Conservation (phyloP, 2,797 vertebrate species). For the Leptatherina wallacei region DNA sequence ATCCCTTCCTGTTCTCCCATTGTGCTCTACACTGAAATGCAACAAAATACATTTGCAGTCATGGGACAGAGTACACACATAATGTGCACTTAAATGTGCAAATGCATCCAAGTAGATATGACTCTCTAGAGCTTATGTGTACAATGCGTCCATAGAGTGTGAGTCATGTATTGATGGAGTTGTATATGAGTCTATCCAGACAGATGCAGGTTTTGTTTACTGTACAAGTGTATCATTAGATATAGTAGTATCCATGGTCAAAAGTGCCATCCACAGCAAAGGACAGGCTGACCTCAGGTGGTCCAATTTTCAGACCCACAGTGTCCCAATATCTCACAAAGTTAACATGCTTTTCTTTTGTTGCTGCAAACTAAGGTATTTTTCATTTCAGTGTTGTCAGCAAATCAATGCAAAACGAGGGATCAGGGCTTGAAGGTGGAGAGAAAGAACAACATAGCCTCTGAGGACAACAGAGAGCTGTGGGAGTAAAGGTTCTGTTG, state of each 20-base stretch:
- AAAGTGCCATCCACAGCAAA: slow-evolving; percentile 62
- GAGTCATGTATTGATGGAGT: background rate
- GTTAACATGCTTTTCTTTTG: slow-evolving; percentile 70
- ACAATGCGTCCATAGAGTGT: background rate
- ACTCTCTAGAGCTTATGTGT: background rate
- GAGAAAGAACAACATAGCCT: slow-evolving; percentile 61
- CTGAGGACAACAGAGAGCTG: slow-evolving; percentile 56
- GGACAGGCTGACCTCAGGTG: slow-evolving; percentile 67
- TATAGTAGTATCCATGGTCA: slow-evolving; percentile 27
- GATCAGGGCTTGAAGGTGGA: slow-evolving; percentile 55
- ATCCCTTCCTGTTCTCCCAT: slow-evolving; percentile 59
- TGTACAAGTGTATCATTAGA: slow-evolving; percentile 30
- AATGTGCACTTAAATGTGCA: slow-evolving; percentile 14
- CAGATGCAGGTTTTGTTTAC: slow-evolving; percentile 31
- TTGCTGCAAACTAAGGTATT: slow-evolving; percentile 85
- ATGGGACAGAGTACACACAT: background rate
- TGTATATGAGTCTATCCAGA: background rate
- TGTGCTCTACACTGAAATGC: slow-evolving; percentile 56
- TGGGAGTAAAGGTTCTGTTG: slow-evolving; percentile 33
- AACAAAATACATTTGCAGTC: slow-evolving; percentile 46
- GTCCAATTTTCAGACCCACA: slow-evolving; percentile 55
- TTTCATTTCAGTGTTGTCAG: slow-evolving; percentile 84
- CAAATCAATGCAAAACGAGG: slow-evolving; percentile 84
- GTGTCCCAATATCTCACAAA: slow-evolving; percentile 67
- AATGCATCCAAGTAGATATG: slow-evolving; percentile 10